phyloP scores from a whole-genome alignment of 2,888 invertebrate genomes.

The Cheilosia impressa region DNA sequence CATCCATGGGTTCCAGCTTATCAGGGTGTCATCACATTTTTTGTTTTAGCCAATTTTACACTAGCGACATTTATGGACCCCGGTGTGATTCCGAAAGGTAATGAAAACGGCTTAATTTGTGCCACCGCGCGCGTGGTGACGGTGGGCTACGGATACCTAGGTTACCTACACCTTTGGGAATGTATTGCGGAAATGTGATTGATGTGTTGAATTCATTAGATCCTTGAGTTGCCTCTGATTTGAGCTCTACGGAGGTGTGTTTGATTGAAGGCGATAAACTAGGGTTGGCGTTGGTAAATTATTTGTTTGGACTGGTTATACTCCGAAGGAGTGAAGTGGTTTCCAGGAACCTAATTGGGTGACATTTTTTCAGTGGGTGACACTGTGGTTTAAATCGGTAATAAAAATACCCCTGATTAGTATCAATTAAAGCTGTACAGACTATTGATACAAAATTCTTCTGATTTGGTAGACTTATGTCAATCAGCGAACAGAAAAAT shows the following conservation, averaged over 20 bases:
- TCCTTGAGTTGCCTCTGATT: conserved; percentile 15
- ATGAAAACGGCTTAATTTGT: conserved; percentile 62
- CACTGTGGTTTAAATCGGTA: too few species aligned
- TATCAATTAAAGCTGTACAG: too few species aligned
- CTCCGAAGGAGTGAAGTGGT: neutral
- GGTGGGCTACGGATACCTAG: conserved; percentile 3
- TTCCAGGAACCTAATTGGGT: neutral
- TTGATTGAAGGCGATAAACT: conserved; percentile 3
- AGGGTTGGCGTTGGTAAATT: neutral
- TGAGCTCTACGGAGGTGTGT: neutral
- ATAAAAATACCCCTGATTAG: too few species aligned
- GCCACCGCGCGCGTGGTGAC: neutral
- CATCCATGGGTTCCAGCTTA: conserved; percentile 96
- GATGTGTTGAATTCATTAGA: conserved; percentile 37
- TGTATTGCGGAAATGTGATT: conserved; percentile 38
- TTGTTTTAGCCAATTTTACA: conserved; percentile 99
- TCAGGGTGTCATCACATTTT: conserved; percentile 97
- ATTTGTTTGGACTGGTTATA: neutral
- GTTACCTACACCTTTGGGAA: neutral
- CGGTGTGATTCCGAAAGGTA: conserved; percentile 99
- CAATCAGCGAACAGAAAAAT: too few species aligned
- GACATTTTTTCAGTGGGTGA: neutral
- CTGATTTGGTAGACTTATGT: neutral
- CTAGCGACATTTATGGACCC: conserved; percentile 99
- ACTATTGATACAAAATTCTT: too few species aligned